A percentile compares a stretch with the other conserved stretches of the same genome.
These are phyloP conservation scores for Gobio gobio DNA, from an alignment of 2,113 vertebrate genomes.

Conservation along the genomic window DNA sequence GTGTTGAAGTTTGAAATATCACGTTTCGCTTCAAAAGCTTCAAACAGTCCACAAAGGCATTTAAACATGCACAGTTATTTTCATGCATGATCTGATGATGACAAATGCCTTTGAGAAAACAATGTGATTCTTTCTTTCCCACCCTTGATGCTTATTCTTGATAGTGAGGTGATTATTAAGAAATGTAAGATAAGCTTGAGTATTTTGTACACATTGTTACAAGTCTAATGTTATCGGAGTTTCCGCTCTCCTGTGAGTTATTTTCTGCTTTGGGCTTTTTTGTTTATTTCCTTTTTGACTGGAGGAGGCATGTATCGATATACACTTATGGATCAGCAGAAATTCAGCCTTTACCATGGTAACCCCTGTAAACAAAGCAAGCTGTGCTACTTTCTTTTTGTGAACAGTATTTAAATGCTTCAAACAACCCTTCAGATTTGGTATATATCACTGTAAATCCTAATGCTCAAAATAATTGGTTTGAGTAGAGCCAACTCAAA, in stretches of 20 bases:
- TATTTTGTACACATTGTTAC: not conserved
- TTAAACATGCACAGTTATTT: constrained; percentile 40
- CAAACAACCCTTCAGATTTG: no score
- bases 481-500: no score
- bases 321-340: no score
- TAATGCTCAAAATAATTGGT: no score
- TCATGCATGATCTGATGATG: constrained; percentile 35
- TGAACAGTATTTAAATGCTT: no score
- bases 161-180: constrained; percentile 29
- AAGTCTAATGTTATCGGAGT: constrained; percentile 26
- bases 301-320: no score
- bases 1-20: constrained; percentile 56
- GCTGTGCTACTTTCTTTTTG: no score
- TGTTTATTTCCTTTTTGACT: constrained; percentile 30
- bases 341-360: no score
- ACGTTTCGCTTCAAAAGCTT: constrained; percentile 35
- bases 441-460: no score
- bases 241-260: not conserved
- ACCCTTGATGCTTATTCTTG: constrained; percentile 20
- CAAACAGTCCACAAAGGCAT: constrained; percentile 20
- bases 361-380: no score
- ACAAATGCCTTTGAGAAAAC: constrained; percentile 32
- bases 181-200: constrained; percentile 21
- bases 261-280: constrained; percentile 3
- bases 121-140: constrained; percentile 31